phyloP scores from a whole-genome alignment of 2,113 vertebrate genomes.

The Corapipo altera region DNA sequence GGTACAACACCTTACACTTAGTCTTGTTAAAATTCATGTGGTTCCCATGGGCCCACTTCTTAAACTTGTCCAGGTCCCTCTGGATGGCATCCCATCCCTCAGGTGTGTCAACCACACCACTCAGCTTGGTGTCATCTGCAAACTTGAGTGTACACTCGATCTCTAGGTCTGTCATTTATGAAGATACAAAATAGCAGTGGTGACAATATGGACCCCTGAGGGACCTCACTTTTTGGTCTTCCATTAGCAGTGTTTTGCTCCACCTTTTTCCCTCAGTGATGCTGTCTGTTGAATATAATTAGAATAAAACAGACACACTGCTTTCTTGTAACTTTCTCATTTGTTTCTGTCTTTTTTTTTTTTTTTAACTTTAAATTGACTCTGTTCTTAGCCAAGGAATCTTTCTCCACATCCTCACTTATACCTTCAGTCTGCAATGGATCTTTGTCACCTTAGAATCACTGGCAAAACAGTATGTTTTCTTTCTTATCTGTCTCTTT shows the following conservation, averaged over 20 bases:
- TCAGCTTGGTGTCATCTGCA: neutral
- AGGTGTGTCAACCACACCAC: neutral
- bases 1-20: neutral
- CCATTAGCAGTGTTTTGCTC: neutral
- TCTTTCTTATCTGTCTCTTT: neutral
- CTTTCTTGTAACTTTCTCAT: neutral
- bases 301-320: neutral
- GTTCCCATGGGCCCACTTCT: neutral
- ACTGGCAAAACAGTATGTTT: neutral
- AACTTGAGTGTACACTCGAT: neutral
- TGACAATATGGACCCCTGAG: no score
- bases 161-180: neutral
- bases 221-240: neutral
- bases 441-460: neutral
- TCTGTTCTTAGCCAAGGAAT: neutral
- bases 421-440: neutral
- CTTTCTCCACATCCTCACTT: neutral
- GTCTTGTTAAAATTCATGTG: neutral
- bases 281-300: neutral
- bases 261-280: neutral
- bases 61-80: neutral
- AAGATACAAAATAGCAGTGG: neutral
- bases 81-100: neutral
- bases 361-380: neutral
- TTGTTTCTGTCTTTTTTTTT: no score